These are phyloP conservation scores for Netelia melanura DNA, from an alignment of 2,888 invertebrate species.

Conservation along the genomic window DNA sequence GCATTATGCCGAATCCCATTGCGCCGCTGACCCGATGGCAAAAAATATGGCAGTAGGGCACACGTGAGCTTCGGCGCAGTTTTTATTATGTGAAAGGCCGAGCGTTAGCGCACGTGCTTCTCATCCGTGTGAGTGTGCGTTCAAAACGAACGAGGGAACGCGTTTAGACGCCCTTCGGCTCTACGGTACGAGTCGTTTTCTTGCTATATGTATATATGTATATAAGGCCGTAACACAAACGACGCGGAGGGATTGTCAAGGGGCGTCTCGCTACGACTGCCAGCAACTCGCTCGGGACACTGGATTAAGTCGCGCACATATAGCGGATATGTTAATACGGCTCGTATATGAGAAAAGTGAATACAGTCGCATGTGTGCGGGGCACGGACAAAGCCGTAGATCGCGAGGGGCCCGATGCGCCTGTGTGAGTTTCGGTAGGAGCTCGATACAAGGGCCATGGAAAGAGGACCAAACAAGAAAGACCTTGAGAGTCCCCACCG, in stretches of 20 bases:
- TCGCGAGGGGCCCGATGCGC: slow-evolving; percentile 8
- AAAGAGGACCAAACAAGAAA: slow-evolving; percentile 68
- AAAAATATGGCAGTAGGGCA: slow-evolving; percentile 56
- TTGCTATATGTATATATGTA: slow-evolving; percentile 22
- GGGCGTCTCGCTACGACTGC: slow-evolving; percentile 56
- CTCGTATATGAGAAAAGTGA: slow-evolving; percentile 13
- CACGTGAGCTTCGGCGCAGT: slow-evolving; percentile 46
- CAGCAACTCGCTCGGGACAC: slow-evolving; percentile 45
- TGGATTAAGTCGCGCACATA: slow-evolving; percentile 48
- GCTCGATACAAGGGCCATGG: slow-evolving; percentile 63
- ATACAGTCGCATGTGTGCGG: slow-evolving; percentile 8
- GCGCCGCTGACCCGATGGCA: not conserved
- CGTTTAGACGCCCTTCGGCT: slow-evolving; percentile 49
- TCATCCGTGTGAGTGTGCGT: slow-evolving; percentile 9
- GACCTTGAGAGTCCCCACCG: slow-evolving; percentile 69
- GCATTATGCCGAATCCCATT: slow-evolving; percentile 2
- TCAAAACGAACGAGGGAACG: slow-evolving; percentile 49
- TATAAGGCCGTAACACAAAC: not conserved
- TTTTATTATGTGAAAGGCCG: slow-evolving; percentile 42
- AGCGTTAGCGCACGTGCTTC: slow-evolving; percentile 57
- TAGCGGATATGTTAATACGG: slow-evolving; percentile 41
- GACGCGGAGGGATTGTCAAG: slow-evolving; percentile 37
- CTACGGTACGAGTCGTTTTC: slow-evolving; percentile 23
- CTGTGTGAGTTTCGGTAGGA: slow-evolving; percentile 29
- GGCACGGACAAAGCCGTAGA: not conserved